A percentile compares a stretch with the other conserved stretches of the same genome.
phyloP scores from a whole-genome alignment of 2,113 vertebrate species.

The Sciurus niger region DNA sequence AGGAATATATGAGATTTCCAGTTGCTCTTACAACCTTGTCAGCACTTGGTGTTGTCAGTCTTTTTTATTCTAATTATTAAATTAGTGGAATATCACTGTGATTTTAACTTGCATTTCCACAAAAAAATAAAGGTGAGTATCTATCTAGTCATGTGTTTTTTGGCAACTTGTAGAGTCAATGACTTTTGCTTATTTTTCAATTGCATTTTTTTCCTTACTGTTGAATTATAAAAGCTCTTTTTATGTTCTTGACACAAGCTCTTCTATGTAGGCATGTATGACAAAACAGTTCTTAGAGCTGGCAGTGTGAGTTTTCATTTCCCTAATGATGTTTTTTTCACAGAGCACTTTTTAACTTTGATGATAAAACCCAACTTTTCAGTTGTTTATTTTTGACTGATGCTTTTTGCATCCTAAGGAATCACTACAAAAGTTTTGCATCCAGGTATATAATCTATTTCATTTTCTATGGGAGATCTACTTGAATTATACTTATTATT shows the following conservation, averaged over 20 bases:
- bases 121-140: neutral
- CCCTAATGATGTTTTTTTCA: neutral
- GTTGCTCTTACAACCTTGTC: neutral
- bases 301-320: neutral
- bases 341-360: conserved; percentile 1
- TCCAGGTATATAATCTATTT: neutral
- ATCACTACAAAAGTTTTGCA: neutral
- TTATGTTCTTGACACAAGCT: neutral
- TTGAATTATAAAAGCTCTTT: conserved; percentile 41
- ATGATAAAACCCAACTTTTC: neutral
- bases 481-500: neutral
- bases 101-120: neutral
- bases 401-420: neutral
- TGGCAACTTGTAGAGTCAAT: neutral
- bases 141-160: neutral
- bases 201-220: conserved; percentile 20
- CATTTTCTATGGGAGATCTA: neutral
- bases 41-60: neutral
- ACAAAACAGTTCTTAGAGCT: neutral
- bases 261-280: neutral
- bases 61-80: neutral
- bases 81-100: neutral
- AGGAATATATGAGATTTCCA: neutral
- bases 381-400: neutral
- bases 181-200: neutral